These are phyloP conservation scores for Rhinoraja longicauda DNA, from an alignment of 2,797 vertebrate species.

Conservation along the genomic window DNA sequence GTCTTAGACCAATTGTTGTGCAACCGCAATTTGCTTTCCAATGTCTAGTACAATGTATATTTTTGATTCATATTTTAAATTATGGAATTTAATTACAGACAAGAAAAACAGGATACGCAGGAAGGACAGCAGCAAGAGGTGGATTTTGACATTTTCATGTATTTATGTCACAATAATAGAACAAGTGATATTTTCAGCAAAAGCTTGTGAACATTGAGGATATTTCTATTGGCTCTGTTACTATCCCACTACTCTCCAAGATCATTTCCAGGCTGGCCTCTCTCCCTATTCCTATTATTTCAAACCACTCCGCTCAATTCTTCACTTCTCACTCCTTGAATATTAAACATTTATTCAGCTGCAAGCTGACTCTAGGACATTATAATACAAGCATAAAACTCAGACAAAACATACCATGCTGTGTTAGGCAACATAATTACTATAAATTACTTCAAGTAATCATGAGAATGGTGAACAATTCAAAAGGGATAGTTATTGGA, in stretches of 20 bases:
- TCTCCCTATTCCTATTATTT: neutral
- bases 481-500: neutral
- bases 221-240: neutral
- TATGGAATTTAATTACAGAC: neutral
- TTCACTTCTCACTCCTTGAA: neutral
- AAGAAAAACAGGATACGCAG: neutral
- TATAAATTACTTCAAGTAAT: neutral
- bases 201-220: neutral
- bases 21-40: no score
- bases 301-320: neutral
- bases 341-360: neutral
- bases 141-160: neutral
- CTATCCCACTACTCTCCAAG: neutral
- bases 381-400: neutral
- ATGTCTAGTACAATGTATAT: no score
- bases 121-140: neutral
- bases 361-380: neutral
- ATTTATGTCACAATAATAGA: neutral
- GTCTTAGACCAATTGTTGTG: no score
- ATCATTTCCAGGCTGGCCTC: no score
- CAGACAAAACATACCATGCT: neutral
- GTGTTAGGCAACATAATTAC: neutral
- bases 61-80: neutral
- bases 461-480: neutral
- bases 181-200: neutral